These are phyloP conservation scores for Drosophila saltans DNA, from an alignment of 1,140 invertebrate genomes.

Conservation along the genomic window DNA sequence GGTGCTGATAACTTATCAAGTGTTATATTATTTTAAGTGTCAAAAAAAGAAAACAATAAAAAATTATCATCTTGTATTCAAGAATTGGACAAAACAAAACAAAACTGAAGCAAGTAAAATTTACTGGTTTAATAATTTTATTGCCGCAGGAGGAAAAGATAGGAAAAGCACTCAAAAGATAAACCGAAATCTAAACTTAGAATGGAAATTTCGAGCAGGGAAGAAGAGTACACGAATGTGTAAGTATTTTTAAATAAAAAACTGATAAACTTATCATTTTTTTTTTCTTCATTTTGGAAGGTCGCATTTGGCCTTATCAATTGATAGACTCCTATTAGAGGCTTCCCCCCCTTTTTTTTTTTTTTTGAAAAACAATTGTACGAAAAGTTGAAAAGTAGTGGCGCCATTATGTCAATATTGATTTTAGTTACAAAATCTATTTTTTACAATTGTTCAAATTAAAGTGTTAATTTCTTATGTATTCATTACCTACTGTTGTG, in stretches of 20 bases:
- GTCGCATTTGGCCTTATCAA: constrained; percentile 6
- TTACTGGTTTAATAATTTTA: constrained; percentile 25
- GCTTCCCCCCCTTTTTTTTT: neutral
- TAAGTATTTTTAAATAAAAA: constrained; percentile 1
- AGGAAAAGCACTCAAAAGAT: constrained; percentile 12
- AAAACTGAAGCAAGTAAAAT: constrained; percentile 30
- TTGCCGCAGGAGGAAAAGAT: constrained; percentile 25
- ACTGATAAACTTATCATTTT: neutral
- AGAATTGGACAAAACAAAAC: constrained; percentile 29
- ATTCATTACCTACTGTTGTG: neutral
- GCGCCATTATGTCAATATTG: constrained; percentile 17
- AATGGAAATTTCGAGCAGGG: constrained; percentile 14
- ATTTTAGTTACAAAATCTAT: constrained; percentile 7
- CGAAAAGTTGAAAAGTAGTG: neutral
- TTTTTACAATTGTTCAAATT: neutral
- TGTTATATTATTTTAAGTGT: constrained; percentile 68
- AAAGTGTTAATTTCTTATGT: neutral
- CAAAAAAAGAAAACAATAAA: constrained; percentile 36
- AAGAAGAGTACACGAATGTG: neutral
- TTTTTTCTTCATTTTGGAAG: neutral
- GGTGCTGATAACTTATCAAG: constrained; percentile 74
- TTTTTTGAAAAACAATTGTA: too few relatives aligned
- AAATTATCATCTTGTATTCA: constrained; percentile 28
- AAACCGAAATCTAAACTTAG: constrained; percentile 16
- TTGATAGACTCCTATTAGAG: neutral